phyloP scores from a whole-genome alignment of 2,113 vertebrate species.

The Mustela lutreola region DNA sequence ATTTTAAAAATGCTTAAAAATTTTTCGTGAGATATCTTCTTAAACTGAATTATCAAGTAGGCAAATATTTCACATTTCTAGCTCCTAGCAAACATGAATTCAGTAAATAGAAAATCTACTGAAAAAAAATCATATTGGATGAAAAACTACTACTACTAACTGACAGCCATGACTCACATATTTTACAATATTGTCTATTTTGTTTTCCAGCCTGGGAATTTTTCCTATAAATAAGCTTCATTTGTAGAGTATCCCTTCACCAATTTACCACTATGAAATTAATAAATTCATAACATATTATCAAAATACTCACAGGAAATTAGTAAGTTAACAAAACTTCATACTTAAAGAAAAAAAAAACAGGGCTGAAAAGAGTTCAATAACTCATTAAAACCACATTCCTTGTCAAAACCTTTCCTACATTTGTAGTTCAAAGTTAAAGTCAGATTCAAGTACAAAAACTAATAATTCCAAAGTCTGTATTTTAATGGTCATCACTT shows the following conservation, averaged over 20 bases:
- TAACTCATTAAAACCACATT: not conserved
- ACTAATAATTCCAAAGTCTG: not conserved
- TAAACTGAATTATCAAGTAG: not conserved
- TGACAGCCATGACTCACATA: not conserved
- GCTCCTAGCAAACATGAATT: not conserved
- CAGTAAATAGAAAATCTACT: not conserved
- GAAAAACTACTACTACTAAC: not conserved
- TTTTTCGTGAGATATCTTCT: not conserved
- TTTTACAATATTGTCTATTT: not conserved
- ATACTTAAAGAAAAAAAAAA: constrained; percentile 2
- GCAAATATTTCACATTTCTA: not conserved
- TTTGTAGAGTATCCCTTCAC: not conserved
- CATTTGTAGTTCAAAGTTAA: constrained; percentile 6
- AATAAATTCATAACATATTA: not conserved
- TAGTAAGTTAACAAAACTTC: not conserved
- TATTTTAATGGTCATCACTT: not conserved
- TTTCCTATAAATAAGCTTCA: not conserved
- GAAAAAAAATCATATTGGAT: not conserved
- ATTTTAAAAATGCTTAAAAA: not conserved
- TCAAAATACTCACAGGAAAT: not conserved
- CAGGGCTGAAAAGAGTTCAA: not conserved
- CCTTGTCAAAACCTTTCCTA: not conserved
- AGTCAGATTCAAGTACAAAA: not conserved
- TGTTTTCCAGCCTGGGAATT: not conserved
- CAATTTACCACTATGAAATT: not conserved